Evolutionary conservation across 2,797 vertebrate species (phyloP), one percentile per base, ranked within the genome.

Genomic region (Chelmon rostratus): DNA sequence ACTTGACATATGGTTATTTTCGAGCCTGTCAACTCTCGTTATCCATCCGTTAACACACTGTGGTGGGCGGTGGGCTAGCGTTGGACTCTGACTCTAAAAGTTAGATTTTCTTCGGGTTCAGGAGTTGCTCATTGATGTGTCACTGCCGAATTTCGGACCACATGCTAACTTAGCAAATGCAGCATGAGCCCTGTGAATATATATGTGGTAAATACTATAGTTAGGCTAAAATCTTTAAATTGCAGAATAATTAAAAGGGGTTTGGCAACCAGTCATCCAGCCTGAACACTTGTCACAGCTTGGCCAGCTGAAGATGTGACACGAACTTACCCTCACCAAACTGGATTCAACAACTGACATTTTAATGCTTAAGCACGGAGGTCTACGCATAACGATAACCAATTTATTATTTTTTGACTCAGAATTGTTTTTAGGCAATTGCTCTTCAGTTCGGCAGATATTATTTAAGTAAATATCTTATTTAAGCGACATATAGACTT

Each of bases 181-280:
- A 3, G 11, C 25, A 25, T 0, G 8, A 7, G 2, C 1, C 0
- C 6, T 2, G 1, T 33, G 3, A 31, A 15, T 21, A 25, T 21
- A 12, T 9, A 2, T 31, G 1, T 15, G 0, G 0, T 2, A 2
- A 9, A 21, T 18, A 2, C 21, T 4, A 61, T 6, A 0, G 0
- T 9, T 1, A 21, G 2, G 2, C 1, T 37, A 5, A 13, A 47
- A 5, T 44, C 4, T 3, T 68, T 38, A 56, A 76, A 67, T 8
- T 19, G 2, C 5, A 23, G 1, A 33, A 42, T 49, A 18, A 10
- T 2, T 28, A 11, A 61, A 19, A 3, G 19, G 15, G 63, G 38
- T 76, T 63, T 44, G 33, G 73, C n/a, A 9, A 0, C 4, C 19
- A 28, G 2, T 58, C 53, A 50, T 35, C 6, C n/a, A 42, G 11